phyloP scores from a whole-genome alignment of 2,797 vertebrate species.

The Harpagifer antarcticus region DNA sequence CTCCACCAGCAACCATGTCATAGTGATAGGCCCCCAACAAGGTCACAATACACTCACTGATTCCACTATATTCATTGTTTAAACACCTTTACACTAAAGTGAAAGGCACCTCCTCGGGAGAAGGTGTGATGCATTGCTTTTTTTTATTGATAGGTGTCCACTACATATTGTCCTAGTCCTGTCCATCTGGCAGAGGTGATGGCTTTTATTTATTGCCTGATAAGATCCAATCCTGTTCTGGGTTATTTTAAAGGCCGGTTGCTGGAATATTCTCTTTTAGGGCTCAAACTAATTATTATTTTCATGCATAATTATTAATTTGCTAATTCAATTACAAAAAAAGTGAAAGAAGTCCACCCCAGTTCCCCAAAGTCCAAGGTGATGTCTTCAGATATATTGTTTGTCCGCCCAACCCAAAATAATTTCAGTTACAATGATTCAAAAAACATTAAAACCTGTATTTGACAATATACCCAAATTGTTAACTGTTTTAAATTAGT shows the following conservation, averaged over 20 bases:
- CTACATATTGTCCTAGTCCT: conserved; percentile 18
- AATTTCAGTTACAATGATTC: neutral
- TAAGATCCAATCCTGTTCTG: conserved; percentile 2
- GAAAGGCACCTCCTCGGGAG: neutral
- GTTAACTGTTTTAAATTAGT: neutral
- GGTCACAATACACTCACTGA: neutral
- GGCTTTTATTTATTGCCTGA: conserved; percentile 34
- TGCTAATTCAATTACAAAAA: neutral
- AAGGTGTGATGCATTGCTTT: conserved; percentile 15
- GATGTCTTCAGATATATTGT: neutral
- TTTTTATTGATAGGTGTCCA: conserved; percentile 24
- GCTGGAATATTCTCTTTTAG: neutral
- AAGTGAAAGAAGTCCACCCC: neutral
- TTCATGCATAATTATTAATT: neutral
- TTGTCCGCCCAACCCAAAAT: neutral
- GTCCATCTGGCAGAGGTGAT: conserved; percentile 34
- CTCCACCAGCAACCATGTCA: conserved; percentile 9
- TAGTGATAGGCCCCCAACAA: conserved; percentile 1
- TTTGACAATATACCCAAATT: neutral
- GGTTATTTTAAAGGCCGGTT: neutral
- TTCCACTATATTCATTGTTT: neutral
- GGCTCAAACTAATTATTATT: neutral
- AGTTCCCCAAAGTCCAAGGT: neutral
- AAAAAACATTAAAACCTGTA: neutral
- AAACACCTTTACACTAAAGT: neutral